phyloP scores from a whole-genome alignment of 2,888 invertebrate genomes.

The Orchesellides sinensis region DNA sequence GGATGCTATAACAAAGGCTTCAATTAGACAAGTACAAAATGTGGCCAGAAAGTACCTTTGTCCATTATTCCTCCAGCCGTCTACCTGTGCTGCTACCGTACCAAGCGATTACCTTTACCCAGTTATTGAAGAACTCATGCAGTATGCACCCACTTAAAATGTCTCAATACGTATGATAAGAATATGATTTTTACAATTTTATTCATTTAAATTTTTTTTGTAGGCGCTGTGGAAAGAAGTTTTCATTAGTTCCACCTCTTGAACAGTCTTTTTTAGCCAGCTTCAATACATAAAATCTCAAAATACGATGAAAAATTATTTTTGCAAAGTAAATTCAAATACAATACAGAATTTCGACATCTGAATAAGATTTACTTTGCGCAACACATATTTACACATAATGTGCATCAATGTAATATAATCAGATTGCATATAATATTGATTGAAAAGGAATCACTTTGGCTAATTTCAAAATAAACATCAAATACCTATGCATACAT shows the following conservation, averaged over 20 bases:
- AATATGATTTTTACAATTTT: too few relatives aligned
- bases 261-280: conserved; percentile 21
- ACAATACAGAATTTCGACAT: too few relatives aligned
- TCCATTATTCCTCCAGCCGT: conserved; percentile 46
- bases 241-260: conserved; percentile 22
- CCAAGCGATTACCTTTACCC: conserved; percentile 26
- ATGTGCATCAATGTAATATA: too few relatives aligned
- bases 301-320: background rate
- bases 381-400: too few relatives aligned
- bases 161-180: too few relatives aligned
- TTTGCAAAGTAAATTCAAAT: too few relatives aligned
- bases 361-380: too few relatives aligned
- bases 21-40: conserved; percentile 39
- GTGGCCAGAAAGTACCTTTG: conserved; percentile 49
- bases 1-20: conserved; percentile 32
- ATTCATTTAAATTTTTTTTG: too few relatives aligned
- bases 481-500: too few relatives aligned
- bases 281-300: conserved; percentile 13
- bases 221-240: conserved; percentile 38
- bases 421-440: too few relatives aligned
- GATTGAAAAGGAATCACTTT: too few relatives aligned
- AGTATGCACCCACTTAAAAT: conserved; percentile 27
- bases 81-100: conserved; percentile 32
- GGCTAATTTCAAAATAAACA: too few relatives aligned
- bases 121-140: conserved; percentile 40